Evolutionary conservation across 2,888 invertebrate genomes (phyloP), one percentile per base, ranked within the genome.

Genomic region (Erynnis tages): DNA sequence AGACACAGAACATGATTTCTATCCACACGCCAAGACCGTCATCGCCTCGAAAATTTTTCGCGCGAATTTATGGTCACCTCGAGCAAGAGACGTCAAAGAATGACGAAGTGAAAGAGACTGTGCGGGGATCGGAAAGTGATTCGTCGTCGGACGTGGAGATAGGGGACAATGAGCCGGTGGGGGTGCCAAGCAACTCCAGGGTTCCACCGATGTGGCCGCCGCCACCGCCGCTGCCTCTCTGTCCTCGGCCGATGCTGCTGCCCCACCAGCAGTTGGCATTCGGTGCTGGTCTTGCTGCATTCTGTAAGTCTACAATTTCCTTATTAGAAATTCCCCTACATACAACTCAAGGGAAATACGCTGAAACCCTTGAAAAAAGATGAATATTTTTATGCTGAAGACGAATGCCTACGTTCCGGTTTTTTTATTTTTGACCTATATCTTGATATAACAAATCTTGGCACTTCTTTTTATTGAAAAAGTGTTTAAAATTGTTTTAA

Each of bases 41-140:
- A 6, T 94, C 95, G 0, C 95, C 95, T 50, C 90, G 95, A 19
- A 93, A 94, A 66, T 96, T 96, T 77, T 96, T 96, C 72, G 94
- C 94, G 43, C 90, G 94, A 50, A 88, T 96, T 30, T 96, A 96
- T 68, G 96, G 95, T 0, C 93, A 95, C 65, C 85, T 95, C n/a
- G 95, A 95, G 61, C 73, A 82, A 50, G 71, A 43, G 19, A 7
- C 47, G 8, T 50, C 75, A 2, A 62, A 62, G 44, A 62, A 67
- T 61, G 57, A 54, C 21, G 67, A 43, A 13, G 34, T 40, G 11
- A 73, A 61, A 56, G 67, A 60, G 53, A 63, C 58, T 41, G 62
- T 61, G 47, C 66, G 56, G 17, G 71, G 59, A 32, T 71, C 67
- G 13, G 83, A 78, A 32, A 86, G 86, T 62, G 85, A 82, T 35